These are phyloP conservation scores for Meloidogyne hapla DNA, from an alignment of 1,140 invertebrate genomes.

Conservation along the genomic window DNA sequence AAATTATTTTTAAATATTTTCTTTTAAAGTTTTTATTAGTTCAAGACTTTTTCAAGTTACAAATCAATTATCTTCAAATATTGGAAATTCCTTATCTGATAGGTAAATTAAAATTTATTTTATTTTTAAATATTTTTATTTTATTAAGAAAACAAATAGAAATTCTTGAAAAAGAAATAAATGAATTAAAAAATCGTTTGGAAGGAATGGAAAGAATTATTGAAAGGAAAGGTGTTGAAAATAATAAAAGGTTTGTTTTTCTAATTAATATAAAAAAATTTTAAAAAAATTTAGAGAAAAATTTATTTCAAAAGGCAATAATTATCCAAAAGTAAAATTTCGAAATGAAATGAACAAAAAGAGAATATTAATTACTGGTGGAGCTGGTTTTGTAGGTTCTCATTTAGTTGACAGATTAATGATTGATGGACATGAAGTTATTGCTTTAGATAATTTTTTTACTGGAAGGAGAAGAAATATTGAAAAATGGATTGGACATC, in stretches of 20 bases:
- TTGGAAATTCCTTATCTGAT: neutral
- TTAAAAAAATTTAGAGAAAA: neutral
- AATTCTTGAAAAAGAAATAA: neutral
- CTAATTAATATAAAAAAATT: neutral
- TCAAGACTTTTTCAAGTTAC: neutral
- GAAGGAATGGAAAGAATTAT: neutral
- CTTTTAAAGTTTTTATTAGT: neutral
- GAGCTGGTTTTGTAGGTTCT: constrained; percentile 97
- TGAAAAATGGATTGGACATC: constrained; percentile 96
- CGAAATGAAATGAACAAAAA: constrained; percentile 57
- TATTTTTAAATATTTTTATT: neutral
- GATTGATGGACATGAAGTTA: constrained; percentile 93
- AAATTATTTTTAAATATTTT: neutral
- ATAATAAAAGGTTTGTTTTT: neutral
- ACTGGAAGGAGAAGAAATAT: constrained; percentile 84
- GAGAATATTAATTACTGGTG: constrained; percentile 79
- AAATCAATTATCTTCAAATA: neutral
- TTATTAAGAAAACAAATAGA: neutral
- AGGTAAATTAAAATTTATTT: neutral
- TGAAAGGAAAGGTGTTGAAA: neutral
- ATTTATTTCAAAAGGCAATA: neutral
- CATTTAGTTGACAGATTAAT: constrained; percentile 93
- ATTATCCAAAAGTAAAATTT: constrained; percentile 49
- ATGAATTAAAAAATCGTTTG: neutral
- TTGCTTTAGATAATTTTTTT: constrained; percentile 96